These are phyloP conservation scores for Heliconius ethilla DNA, from an alignment of 2,888 invertebrate species.

Conservation along the genomic window DNA sequence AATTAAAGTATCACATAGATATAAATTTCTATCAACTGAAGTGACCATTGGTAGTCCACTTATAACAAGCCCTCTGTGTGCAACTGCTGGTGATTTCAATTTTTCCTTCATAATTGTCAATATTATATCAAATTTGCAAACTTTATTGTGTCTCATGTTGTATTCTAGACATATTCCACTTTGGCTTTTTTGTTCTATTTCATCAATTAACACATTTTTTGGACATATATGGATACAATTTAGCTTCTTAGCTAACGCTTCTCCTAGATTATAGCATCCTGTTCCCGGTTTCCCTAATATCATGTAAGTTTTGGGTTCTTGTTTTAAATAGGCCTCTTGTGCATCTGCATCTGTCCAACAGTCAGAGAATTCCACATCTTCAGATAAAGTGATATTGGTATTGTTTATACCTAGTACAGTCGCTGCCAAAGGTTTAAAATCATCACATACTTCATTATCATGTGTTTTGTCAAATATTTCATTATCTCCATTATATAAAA, in stretches of 20 bases:
- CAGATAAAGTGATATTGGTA: slow-evolving; percentile 60
- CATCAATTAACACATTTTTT: slow-evolving; percentile 77
- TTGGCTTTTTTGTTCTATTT: slow-evolving; percentile 78
- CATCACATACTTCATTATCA: slow-evolving; percentile 36
- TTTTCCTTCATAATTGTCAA: slow-evolving; percentile 78
- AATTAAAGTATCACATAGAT: slow-evolving; percentile 53
- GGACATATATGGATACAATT: slow-evolving; percentile 83
- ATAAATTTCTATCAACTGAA: slow-evolving; percentile 55
- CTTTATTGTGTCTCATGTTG: slow-evolving; percentile 79
- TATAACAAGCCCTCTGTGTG: slow-evolving; percentile 84
- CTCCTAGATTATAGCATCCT: slow-evolving; percentile 78
- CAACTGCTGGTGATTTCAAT: slow-evolving; percentile 73
- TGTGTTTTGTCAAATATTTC: slow-evolving; percentile 46
- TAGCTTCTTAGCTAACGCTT: slow-evolving; percentile 79
- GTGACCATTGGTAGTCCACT: slow-evolving; percentile 85
- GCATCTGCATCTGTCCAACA: slow-evolving; percentile 80
- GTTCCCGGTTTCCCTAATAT: slow-evolving; percentile 83
- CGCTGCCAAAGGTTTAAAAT: slow-evolving; percentile 57
- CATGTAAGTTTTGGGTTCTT: slow-evolving; percentile 81
- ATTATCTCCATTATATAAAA: slow-evolving; percentile 55
- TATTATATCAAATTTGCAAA: slow-evolving; percentile 76
- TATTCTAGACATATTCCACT: slow-evolving; percentile 83
- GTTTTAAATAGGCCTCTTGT: slow-evolving; percentile 72
- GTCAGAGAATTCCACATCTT: slow-evolving; percentile 52
- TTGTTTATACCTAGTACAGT: slow-evolving; percentile 68